A percentile compares a stretch with the other conserved stretches of the same genome.
phyloP scores from a whole-genome alignment of 2,113 vertebrate genomes.

The Ivindomyrus marchei region DNA sequence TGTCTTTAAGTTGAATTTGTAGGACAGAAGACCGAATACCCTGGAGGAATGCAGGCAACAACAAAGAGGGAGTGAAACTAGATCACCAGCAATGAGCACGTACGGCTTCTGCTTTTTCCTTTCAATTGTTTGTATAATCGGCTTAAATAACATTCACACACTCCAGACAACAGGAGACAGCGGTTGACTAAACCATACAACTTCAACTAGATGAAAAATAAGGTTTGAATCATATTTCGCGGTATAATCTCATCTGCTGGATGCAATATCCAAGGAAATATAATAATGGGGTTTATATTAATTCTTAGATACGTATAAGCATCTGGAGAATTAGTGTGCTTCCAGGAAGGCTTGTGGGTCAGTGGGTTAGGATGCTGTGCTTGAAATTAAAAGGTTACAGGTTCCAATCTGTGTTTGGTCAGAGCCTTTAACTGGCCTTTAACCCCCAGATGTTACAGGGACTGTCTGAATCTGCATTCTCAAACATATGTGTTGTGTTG shows the following conservation, averaged over 20 bases:
- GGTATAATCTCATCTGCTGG: not conserved
- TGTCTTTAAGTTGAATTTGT: not conserved
- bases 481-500: not conserved
- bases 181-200: not conserved
- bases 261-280: not conserved
- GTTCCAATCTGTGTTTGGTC: not conserved
- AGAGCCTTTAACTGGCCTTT: not conserved
- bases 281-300: not conserved
- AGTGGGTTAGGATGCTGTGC: not conserved
- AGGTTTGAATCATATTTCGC: not conserved
- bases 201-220: not conserved
- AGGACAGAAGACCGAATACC: not conserved
- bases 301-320: not conserved
- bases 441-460: not conserved
- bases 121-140: not conserved
- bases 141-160: not conserved
- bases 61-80: not conserved
- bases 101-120: not conserved
- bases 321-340: not conserved
- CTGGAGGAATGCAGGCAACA: not conserved
- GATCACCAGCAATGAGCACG: not conserved
- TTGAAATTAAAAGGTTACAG: not conserved
- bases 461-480: not conserved
- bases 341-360: not conserved
- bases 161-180: not conserved